phyloP scores from a whole-genome alignment of 2,113 vertebrate genomes.

The Pogonocichla stellata region DNA sequence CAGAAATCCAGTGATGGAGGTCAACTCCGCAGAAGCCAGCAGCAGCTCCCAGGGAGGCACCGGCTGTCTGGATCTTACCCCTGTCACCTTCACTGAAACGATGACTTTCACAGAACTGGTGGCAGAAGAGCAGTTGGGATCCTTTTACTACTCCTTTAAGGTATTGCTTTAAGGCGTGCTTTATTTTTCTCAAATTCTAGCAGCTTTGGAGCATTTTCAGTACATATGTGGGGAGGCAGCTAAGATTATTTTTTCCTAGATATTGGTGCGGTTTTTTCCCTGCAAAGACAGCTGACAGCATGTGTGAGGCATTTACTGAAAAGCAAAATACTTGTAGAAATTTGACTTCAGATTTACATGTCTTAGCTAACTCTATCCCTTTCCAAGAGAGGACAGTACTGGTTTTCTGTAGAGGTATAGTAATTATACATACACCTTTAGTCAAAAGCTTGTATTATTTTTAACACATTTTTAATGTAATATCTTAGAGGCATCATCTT shows the following conservation, averaged over 20 bases:
- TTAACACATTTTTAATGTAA: background rate
- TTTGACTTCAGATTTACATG: background rate
- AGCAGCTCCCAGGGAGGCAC: background rate
- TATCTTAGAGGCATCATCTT: background rate
- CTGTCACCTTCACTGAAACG: constrained; percentile 49
- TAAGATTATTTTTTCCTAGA: background rate
- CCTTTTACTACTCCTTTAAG: constrained; percentile 80
- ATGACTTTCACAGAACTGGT: constrained; percentile 63
- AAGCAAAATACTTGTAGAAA: background rate
- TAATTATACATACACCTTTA: background rate
- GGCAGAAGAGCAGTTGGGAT: constrained; percentile 70
- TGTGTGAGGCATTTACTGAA: background rate
- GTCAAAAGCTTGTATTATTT: background rate
- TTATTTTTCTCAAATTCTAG: background rate
- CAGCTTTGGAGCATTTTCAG: background rate
- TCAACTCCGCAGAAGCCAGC: constrained; percentile 54
- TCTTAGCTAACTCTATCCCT: background rate
- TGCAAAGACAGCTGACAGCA: background rate
- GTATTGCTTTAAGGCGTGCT: constrained; percentile 39
- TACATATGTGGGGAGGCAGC: background rate
- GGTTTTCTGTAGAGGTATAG: background rate
- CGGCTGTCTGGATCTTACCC: constrained; percentile 9
- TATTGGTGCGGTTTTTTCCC: background rate
- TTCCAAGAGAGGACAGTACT: background rate
- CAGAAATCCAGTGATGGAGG: constrained; percentile 55